These are phyloP conservation scores for Nomada goodeniana DNA, from an alignment of 2,888 invertebrate species.

Conservation along the genomic window DNA sequence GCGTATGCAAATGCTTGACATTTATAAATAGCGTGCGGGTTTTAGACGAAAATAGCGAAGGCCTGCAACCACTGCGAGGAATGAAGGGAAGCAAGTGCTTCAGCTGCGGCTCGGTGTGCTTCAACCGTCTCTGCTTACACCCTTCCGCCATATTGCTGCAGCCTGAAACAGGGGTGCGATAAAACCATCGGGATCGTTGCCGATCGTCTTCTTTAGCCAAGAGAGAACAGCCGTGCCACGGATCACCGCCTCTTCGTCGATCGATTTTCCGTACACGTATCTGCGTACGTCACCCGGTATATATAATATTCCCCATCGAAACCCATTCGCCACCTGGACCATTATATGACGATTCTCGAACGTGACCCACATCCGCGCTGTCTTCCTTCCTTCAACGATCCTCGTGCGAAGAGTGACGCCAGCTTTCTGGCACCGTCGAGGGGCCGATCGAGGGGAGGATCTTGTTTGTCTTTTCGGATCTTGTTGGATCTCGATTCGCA, in stretches of 20 bases:
- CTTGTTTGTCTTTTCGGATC: conserved; percentile 3
- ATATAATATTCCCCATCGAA: conserved; percentile 47
- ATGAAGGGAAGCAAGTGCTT: conserved; percentile 22
- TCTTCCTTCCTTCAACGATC: conserved; percentile 17
- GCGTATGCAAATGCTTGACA: conserved; percentile 31
- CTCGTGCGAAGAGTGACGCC: background rate
- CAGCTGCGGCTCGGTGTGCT: conserved; percentile 29
- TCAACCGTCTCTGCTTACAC: background rate
- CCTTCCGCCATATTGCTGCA: conserved; percentile 34
- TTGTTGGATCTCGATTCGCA: conserved; percentile 2
- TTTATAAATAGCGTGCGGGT: conserved; percentile 39
- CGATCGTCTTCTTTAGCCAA: conserved; percentile 34
- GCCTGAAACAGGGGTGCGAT: conserved; percentile 18
- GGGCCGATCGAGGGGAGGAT: background rate
- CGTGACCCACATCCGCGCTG: conserved; percentile 25
- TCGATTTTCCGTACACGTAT: conserved; percentile 20
- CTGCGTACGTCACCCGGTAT: conserved; percentile 21
- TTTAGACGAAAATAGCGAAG: conserved; percentile 37
- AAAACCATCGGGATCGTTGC: conserved; percentile 37
- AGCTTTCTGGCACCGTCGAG: background rate
- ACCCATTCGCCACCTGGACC: conserved; percentile 41
- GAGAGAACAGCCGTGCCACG: conserved; percentile 39
- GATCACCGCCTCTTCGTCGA: conserved; percentile 26
- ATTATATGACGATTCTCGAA: conserved; percentile 21
- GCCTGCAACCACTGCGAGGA: conserved; percentile 20